These are phyloP conservation scores for Nyctereutes procyonoides DNA, from an alignment of 2,113 vertebrate genomes.

Conservation along the genomic window DNA sequence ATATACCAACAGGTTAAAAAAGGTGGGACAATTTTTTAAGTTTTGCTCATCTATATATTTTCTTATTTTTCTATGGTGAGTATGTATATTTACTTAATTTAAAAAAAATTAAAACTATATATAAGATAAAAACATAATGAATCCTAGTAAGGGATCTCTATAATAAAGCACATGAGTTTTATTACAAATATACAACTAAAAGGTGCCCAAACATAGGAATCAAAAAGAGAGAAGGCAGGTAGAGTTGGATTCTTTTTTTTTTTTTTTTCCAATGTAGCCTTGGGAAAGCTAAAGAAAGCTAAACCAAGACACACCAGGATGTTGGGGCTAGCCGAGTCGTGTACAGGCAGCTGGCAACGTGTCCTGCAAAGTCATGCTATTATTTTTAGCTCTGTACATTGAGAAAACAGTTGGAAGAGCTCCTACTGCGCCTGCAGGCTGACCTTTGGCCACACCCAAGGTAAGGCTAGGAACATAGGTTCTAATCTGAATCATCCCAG, in stretches of 20 bases:
- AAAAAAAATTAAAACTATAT: background rate
- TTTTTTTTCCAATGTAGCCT: background rate
- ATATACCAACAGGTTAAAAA: background rate
- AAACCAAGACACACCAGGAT: background rate
- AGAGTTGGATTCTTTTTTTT: background rate
- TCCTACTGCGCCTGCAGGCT: background rate
- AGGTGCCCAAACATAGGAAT: background rate
- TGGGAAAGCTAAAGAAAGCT: background rate
- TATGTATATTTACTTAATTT: background rate
- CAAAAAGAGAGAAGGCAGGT: background rate
- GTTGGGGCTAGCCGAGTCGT: background rate
- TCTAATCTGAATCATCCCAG: background rate
- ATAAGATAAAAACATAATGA: background rate
- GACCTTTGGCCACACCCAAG: background rate
- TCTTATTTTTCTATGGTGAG: constrained; percentile 5
- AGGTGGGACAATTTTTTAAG: background rate
- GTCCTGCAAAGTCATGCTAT: background rate
- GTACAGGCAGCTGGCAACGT: background rate
- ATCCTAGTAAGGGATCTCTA: background rate
- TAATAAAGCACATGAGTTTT: background rate
- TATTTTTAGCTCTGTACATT: background rate
- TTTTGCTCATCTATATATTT: constrained; percentile 6
- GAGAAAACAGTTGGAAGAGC: background rate
- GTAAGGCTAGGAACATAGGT: background rate
- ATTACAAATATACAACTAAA: background rate